phyloP scores from a whole-genome alignment of 2,888 invertebrate species.

The Apocheima hispidaria region DNA sequence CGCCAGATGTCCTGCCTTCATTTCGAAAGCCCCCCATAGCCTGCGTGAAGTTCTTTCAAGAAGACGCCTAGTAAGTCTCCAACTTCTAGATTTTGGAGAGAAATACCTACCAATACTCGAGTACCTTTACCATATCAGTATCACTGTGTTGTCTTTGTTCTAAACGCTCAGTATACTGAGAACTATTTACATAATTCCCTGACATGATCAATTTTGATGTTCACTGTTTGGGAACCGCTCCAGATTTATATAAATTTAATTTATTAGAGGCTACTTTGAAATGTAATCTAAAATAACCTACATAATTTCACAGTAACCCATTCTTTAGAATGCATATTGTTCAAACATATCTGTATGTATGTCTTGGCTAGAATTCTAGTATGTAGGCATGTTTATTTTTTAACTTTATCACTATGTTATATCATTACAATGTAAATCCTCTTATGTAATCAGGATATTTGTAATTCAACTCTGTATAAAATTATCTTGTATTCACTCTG shows the following conservation, averaged over 20 bases:
- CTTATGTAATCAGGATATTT: background rate
- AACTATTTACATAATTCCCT: constrained; percentile 56
- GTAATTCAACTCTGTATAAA: background rate
- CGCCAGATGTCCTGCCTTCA: constrained; percentile 88
- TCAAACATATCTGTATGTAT: background rate
- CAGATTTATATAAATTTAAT: constrained; percentile 1
- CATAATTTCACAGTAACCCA: background rate
- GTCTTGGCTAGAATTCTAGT: background rate
- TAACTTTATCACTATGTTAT: background rate
- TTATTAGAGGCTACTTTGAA: background rate
- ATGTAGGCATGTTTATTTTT: background rate
- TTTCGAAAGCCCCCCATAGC: constrained; percentile 91
- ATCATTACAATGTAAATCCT: background rate
- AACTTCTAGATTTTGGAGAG: background rate
- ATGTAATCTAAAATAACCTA: background rate
- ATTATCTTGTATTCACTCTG: no score
- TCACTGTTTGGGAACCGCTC: constrained; percentile 7
- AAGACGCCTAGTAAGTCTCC: constrained; percentile 91
- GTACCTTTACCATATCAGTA: background rate
- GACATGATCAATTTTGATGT: constrained; percentile 21
- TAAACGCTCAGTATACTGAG: constrained; percentile 21
- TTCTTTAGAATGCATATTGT: background rate
- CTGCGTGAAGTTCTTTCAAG: constrained; percentile 94
- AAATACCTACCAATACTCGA: background rate
- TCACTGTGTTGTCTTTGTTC: constrained; percentile 49